Base-by-base conservation (phyloP, 2,797 vertebrate species). In the Lacerta agilis region DNA sequence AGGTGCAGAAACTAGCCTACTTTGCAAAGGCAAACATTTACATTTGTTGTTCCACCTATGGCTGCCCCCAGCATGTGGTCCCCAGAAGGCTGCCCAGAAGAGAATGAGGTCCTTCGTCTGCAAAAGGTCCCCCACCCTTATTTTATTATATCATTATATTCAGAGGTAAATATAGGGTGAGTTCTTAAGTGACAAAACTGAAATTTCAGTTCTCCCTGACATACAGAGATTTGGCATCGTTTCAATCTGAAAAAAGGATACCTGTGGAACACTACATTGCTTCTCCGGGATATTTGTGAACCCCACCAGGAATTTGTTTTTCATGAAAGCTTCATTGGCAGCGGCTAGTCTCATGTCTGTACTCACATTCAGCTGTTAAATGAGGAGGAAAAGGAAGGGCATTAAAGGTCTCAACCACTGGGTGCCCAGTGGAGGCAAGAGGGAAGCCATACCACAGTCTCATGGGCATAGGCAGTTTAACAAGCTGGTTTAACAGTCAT, bases 271-370 rank as follows among this genome's bases (percentile, higher is more conserved):
- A 3, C 71, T 95, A 88, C 88, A 95, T 78, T 94, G 94, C 17
- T 95, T 95, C 0, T 97, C 86, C 66, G 95, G 93, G 0, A 89
- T 91, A 64, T 97, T 94, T 1, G 97, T 97, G 86, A 97, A 92
- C 2, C 97, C 97, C 88, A 97, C 91, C 43, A 98, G 95, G 75
- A 98, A 90, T 10, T 87, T 81, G 27, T 97, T 94, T 18, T 94
- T 89, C 94, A 97, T 94, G 13, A 97, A 96, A 71, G 94, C 92
- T 94, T 97, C 95, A 0, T 98, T 98, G 91, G 95, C 95, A 17
- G 96, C 97, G 1, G 96, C 91, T 93, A 98, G 92, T 85, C 97
- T 96, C 29, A 97, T 89, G 13, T 98, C 97, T 0, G 97, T 97
- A 86, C 97, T 98, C 89, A 94, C 87, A 0, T 97, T 97, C 43